Percentiles rank a stretch among this genome's conserved stretches.
Evolutionary conservation across 2,888 invertebrate species (phyloP).

Genomic region (Seladonia tumulorum): DNA sequence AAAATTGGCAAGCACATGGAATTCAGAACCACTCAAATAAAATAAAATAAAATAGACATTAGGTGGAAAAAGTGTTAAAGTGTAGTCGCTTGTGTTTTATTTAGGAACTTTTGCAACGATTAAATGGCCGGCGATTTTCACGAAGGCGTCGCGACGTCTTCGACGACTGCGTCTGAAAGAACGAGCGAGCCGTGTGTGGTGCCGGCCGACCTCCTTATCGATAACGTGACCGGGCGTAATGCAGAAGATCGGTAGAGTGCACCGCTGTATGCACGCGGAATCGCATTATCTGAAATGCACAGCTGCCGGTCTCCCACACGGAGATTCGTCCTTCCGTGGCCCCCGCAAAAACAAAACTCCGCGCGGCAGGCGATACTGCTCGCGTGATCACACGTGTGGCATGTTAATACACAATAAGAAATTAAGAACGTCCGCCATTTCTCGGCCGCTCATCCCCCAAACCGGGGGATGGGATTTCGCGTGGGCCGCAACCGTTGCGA

Average conservation of each 20-base stretch:
- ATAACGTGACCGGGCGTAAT: slow-evolving; percentile 74
- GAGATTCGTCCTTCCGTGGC: slow-evolving; percentile 66
- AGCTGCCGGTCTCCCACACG: slow-evolving; percentile 80
- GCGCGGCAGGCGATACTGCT: slow-evolving; percentile 75
- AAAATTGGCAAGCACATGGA: no score
- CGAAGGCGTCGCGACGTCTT: background rate
- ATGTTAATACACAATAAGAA: slow-evolving; percentile 83
- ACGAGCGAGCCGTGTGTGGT: slow-evolving; percentile 22
- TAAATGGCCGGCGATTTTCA: background rate
- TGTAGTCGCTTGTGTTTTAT: no score
- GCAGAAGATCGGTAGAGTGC: slow-evolving; percentile 63
- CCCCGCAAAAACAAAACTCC: slow-evolving; percentile 74
- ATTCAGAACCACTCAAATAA: no score
- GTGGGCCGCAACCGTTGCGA: slow-evolving; percentile 44
- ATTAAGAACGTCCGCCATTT: slow-evolving; percentile 74
- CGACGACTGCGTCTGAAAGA: slow-evolving; percentile 51
- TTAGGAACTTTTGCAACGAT: no score
- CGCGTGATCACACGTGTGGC: slow-evolving; percentile 81
- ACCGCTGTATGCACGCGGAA: slow-evolving; percentile 62
- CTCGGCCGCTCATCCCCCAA: slow-evolving; percentile 38
- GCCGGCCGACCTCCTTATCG: slow-evolving; percentile 60
- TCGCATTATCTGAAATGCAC: slow-evolving; percentile 77
- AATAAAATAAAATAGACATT: no score
- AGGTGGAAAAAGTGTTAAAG: no score
- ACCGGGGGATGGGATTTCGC: slow-evolving; percentile 42